Evolutionary conservation across 2,888 invertebrate species (phyloP), one percentile per base, ranked within the genome.

Genomic region (Byasa hedistus): DNA sequence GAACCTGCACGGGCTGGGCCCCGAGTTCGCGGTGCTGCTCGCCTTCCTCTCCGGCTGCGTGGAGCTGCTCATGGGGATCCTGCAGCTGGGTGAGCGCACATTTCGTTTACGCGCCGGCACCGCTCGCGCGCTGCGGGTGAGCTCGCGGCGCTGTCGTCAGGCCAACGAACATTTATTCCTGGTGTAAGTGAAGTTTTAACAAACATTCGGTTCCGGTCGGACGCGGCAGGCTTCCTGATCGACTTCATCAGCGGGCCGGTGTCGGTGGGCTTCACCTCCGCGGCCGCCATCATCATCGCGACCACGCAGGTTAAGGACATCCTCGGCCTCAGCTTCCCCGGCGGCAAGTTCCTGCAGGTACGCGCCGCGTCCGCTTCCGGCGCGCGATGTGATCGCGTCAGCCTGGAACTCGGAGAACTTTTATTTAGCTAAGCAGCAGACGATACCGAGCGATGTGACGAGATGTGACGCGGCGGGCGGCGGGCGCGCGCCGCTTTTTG

Each of bases 191-290:
- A n/a, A n/a, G n/a, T n/a, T n/a, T n/a, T n/a, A n/a, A n/a, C n/a
- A n/a, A 32, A 32, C 7, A 10, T 32, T 10, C 10, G 10, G 32
- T 32, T 32, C 10, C 32, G 8, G 32, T 32, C 1, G 1, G 32
- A 32, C 8, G 10, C 32, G 32, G 15, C 86, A 96, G 96, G 96
- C 57, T 96, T 96, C 83, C 87, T 96, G 72, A 95, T 96, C 72
- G 96, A 96, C 86, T 96, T 96, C 86, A 96, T 96, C 78, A 96
- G 96, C 71, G 95, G 95, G n/a, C 96, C 96, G 54, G 96, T 96
- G 69, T 95, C 95, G 3, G 94, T 95, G 68, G 96, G 95, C 10
- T 96, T 96, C 87, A 96, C 96, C 3, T 96, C 96, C 0, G 96
- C 96, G 0, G 96, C 96, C 0, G 96, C 96, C 71, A 95, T 96